Base-by-base conservation (phyloP, 2,797 vertebrate species). In the Sebastes kiyomatsui region DNA sequence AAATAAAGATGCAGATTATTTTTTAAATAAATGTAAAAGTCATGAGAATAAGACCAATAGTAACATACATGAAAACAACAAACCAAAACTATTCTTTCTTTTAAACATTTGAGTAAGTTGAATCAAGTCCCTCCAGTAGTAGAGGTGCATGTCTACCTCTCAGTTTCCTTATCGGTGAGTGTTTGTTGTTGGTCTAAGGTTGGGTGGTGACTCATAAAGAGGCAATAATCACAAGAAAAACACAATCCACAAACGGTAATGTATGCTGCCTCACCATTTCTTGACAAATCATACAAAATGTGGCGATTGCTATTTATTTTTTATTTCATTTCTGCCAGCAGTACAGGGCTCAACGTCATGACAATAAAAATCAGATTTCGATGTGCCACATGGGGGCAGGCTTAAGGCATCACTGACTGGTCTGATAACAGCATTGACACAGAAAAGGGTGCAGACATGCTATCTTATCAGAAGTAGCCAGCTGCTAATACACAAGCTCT, bases 381-480 rank as follows among this genome's bases (percentile, higher is more conserved):
- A 14, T 74, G 33, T 18, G 56, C 86, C 91, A 90, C 85, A 78
- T 62, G 82, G 81, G 58, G 80, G 70, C 92, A 92, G 81, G 46
- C 78, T 82, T 59, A 61, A 79, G 66, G 71, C 67, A 69, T 62
- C 33, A 16, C 70, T 66, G 75, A 35, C 38, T 70, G 65, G 20
- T 54, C 25, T 30, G 59, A 81, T 72, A 75, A 23, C 23, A 70
- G 22, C 13, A 28, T 28, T 12, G 62, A 49, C 42, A 74, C 60
- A 77, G 46, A 77, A 49, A 67, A 27, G 27, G 64, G 12, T 66
- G 16, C 65, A 72, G 59, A 80, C 16, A 32, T 46, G 38, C 3
- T 58, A 56, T 88, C 82, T 92, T 85, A 87, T 88, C 77, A 83
- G 32, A 72, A 30, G 68, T 20, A 62, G 28, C 32, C 55, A 83